Conservation (phyloP, 2,888 invertebrate genomes). For the Cybosia mesomella region DNA sequence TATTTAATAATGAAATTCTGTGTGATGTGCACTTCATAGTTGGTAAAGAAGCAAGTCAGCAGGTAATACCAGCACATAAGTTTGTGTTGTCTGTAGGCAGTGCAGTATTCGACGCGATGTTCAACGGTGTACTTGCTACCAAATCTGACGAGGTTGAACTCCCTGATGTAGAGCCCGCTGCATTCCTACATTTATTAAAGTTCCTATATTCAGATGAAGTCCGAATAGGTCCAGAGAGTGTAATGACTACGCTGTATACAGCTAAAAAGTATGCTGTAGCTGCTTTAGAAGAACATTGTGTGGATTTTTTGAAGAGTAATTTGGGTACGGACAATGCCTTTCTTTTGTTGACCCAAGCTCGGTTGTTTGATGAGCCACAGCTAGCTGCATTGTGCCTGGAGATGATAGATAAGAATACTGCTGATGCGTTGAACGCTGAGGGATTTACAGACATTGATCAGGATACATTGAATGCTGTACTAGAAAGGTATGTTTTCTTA, state of each 20-base stretch:
- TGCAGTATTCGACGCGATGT: conserved; percentile 95
- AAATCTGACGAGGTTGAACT: conserved; percentile 91
- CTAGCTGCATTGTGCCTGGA: conserved; percentile 93
- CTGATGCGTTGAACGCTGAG: conserved; percentile 92
- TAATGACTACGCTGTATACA: conserved; percentile 95
- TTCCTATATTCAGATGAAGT: conserved; percentile 94
- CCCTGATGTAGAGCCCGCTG: conserved; percentile 94
- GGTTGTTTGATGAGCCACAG: conserved; percentile 94
- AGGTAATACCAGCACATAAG: conserved; percentile 92
- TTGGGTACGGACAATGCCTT: conserved; percentile 94
- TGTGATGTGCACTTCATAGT: conserved; percentile 93
- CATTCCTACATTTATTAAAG: conserved; percentile 91
- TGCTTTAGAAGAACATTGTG: conserved; percentile 93
- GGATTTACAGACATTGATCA: conserved; percentile 94
- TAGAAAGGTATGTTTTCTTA: conserved; percentile 84
- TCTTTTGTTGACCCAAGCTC: conserved; percentile 91
- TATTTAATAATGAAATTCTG: conserved; percentile 83
- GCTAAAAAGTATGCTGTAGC: conserved; percentile 96
- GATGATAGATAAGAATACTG: conserved; percentile 94
- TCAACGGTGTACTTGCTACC: conserved; percentile 91
- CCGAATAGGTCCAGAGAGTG: conserved; percentile 93
- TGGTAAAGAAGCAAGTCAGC: conserved; percentile 89
- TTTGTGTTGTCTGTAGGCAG: conserved; percentile 94
- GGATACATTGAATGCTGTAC: conserved; percentile 91
- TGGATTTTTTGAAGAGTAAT: conserved; percentile 91